Evolutionary conservation across 2,888 invertebrate genomes (phyloP).

Genomic region (Erpobdella octoculata): DNA sequence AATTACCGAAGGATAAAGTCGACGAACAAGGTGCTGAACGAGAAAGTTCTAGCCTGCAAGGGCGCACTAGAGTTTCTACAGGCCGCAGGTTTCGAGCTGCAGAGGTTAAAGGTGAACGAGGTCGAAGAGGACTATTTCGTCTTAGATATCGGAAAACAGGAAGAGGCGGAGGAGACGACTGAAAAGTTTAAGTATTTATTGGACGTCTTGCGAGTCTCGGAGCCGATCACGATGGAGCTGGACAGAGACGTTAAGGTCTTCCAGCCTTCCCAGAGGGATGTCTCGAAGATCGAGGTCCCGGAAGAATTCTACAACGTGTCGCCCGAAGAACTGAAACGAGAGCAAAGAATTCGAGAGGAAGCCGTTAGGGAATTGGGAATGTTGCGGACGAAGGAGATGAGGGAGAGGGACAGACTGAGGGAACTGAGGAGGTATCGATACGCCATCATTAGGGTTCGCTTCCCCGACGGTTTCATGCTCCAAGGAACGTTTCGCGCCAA

Average conservation of each 20-base stretch:
- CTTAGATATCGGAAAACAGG: not conserved
- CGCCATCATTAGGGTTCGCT: conserved; percentile 73
- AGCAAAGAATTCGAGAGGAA: conserved; percentile 58
- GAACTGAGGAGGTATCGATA: conserved; percentile 62
- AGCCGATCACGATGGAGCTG: conserved; percentile 72
- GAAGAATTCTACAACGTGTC: conserved; percentile 74
- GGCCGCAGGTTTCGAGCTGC: conserved; percentile 70
- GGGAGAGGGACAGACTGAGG: conserved; percentile 76
- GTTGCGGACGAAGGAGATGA: conserved; percentile 85
- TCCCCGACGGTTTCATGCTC: conserved; percentile 61
- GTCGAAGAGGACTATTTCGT: conserved; percentile 39
- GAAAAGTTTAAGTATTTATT: conserved; percentile 59
- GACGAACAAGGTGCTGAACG: conserved; percentile 71
- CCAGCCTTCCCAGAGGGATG: conserved; percentile 19
- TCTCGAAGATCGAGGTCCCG: conserved; percentile 60
- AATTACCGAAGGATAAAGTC: conserved; percentile 83
- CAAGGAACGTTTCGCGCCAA: conserved; percentile 81
- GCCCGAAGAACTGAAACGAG: conserved; percentile 74
- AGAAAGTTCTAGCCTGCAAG: conserved; percentile 65
- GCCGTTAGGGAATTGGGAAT: conserved; percentile 72
- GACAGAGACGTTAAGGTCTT: conserved; percentile 66
- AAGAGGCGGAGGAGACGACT: conserved; percentile 39
- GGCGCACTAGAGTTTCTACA: conserved; percentile 72
- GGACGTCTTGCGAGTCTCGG: conserved; percentile 71
- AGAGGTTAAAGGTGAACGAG: conserved; percentile 39